These are phyloP conservation scores for Agrochola lychnidis DNA, from an alignment of 2,888 invertebrate species.

Conservation along the genomic window DNA sequence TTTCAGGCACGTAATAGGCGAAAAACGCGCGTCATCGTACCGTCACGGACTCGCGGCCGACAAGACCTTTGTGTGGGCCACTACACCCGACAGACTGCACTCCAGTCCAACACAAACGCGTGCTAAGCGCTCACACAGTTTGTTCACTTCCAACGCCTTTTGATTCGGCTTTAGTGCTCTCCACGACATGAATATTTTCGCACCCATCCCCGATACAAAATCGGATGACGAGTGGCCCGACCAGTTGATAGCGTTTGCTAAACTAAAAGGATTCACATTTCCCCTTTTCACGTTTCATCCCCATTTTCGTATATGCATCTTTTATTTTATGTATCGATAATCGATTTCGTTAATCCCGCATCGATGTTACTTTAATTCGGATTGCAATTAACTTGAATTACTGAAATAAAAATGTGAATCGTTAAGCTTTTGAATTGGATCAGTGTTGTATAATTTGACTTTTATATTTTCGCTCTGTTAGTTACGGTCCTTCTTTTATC, in stretches of 20 bases:
- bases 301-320: conserved; percentile 24
- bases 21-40: conserved; percentile 68
- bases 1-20: conserved; percentile 57
- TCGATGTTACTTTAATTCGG: conserved; percentile 37
- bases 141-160: conserved; percentile 56
- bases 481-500: conserved; percentile 20
- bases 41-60: conserved; percentile 24
- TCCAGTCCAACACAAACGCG: conserved; percentile 50
- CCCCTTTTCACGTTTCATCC: conserved; percentile 11
- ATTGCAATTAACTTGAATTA: conserved; percentile 50
- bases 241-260: conserved; percentile 43
- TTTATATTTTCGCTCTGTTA: conserved; percentile 27
- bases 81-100: conserved; percentile 49
- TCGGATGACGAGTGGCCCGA: conserved; percentile 49
- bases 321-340: conserved; percentile 38
- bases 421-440: conserved; percentile 56
- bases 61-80: conserved; percentile 62
- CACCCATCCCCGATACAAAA: conserved; percentile 48
- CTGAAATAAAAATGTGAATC: conserved; percentile 36
- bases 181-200: conserved; percentile 48
- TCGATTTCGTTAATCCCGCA: conserved; percentile 30
- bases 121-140: conserved; percentile 52
- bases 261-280: conserved; percentile 45
- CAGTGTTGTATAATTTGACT: conserved; percentile 46
- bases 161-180: conserved; percentile 57